Evolutionary conservation across 2,113 vertebrate genomes (phyloP).

Genomic region (Chiloscyllium plagiosum): DNA sequence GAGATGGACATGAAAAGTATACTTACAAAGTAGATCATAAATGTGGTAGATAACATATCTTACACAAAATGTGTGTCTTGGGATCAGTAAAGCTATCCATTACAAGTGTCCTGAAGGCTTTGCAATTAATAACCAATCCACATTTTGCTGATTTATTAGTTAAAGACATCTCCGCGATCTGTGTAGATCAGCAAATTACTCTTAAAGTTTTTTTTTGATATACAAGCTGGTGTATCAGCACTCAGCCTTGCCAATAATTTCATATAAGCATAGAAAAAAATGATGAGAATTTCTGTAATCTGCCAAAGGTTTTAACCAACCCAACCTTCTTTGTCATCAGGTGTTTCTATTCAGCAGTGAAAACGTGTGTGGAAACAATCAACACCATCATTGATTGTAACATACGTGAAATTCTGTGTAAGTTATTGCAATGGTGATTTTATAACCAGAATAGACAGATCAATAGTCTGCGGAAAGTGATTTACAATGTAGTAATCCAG

Average conservation of each 20-base stretch:
- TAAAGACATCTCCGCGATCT: background rate
- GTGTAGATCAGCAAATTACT: slow-evolving; percentile 20
- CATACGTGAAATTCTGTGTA: background rate
- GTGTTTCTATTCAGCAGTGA: background rate
- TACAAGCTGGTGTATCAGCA: background rate
- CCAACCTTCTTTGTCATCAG: background rate
- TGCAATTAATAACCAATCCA: slow-evolving; percentile 6
- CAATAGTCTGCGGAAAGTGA: background rate
- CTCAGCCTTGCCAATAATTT: background rate
- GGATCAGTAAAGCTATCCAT: slow-evolving; percentile 28
- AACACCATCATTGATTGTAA: background rate
- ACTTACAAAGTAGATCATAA: background rate
- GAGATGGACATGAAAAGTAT: background rate
- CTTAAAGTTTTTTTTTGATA: background rate
- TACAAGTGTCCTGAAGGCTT: background rate
- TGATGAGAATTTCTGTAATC: background rate
- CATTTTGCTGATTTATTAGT: slow-evolving; percentile 8
- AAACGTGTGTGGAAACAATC: background rate
- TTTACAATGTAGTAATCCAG: background rate
- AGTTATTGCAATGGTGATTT: background rate
- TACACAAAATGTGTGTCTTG: background rate
- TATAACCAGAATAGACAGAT: background rate
- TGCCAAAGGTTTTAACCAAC: background rate
- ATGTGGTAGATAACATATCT: background rate
- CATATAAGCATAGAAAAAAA: background rate